phyloP scores from a whole-genome alignment of 2,113 vertebrate genomes.

The Prolemur simus region DNA sequence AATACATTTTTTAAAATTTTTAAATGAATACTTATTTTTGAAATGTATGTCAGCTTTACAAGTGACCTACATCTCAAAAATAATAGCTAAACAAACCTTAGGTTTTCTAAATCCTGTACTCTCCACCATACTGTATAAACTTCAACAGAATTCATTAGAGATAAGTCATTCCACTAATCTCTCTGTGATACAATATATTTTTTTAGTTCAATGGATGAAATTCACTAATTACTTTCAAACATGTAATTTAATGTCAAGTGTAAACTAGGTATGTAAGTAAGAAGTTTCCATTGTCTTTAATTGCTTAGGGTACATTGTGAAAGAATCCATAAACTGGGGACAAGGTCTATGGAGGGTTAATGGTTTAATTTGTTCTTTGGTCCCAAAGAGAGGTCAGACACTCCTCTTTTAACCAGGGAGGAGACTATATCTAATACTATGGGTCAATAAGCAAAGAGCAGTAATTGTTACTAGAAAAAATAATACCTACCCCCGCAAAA shows the following conservation, averaged over 20 bases:
- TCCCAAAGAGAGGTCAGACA: not conserved
- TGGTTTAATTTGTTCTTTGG: not conserved
- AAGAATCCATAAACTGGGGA: not conserved
- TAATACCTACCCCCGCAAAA: not conserved
- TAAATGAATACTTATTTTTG: not conserved
- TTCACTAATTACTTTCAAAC: not conserved
- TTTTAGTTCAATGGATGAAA: not conserved
- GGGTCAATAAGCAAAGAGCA: not conserved
- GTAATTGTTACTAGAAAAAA: not conserved
- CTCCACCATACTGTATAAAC: not conserved
- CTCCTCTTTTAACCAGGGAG: not conserved
- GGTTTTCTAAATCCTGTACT: not conserved
- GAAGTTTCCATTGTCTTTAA: not conserved
- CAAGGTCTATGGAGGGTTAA: not conserved
- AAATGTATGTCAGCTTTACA: not conserved
- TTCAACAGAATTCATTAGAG: not conserved
- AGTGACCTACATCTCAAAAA: not conserved
- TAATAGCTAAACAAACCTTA: not conserved
- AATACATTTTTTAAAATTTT: not conserved
- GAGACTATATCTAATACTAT: not conserved
- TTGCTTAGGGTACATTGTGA: not conserved
- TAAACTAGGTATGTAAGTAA: not conserved
- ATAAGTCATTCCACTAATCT: not conserved
- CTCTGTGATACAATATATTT: not conserved
- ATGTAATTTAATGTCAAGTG: not conserved